A percentile compares a stretch with the other conserved stretches of the same genome.
These are phyloP conservation scores for Ciona savignyi DNA, from an alignment of 23 tunicate species.

Conservation along the genomic window DNA sequence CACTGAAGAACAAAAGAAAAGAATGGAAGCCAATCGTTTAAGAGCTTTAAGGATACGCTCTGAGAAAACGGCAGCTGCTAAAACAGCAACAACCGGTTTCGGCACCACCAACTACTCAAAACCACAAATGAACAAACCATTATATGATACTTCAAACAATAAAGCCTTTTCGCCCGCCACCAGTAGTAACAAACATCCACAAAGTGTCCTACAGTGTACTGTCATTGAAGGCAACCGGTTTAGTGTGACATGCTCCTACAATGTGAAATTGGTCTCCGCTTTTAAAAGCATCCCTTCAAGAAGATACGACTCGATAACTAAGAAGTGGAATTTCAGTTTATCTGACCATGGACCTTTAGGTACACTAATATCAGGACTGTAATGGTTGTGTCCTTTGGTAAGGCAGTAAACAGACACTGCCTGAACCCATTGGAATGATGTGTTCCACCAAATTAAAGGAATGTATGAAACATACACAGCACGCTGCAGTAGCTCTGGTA, in stretches of 20 bases:
- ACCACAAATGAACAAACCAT: not conserved
- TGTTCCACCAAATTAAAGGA: no score
- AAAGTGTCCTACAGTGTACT: constrained; percentile 9
- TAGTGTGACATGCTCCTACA: constrained; percentile 22
- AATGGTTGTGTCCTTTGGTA: no score
- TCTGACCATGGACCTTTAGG: constrained; percentile 15
- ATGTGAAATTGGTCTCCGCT: constrained; percentile 18
- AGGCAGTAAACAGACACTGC: no score
- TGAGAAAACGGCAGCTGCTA: constrained; percentile 2
- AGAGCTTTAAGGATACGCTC: not conserved
- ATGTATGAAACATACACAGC: no score
- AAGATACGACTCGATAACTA: constrained; percentile 26
- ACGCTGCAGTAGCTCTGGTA: no score
- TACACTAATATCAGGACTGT: no score
- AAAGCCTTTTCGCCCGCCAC: not conserved
- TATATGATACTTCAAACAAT: no score
- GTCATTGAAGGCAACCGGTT: constrained; percentile 27
- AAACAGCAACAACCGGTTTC: no score
- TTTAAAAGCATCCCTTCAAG: constrained; percentile 49
- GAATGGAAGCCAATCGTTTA: constrained; percentile 34
- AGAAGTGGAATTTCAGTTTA: constrained; percentile 31
- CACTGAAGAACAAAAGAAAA: constrained; percentile 27
- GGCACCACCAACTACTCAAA: not conserved
- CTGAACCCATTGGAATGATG: no score
- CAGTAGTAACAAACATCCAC: not conserved